Base-by-base conservation (phyloP, 2,888 invertebrate genomes). In the Tetragnatha montana region DNA sequence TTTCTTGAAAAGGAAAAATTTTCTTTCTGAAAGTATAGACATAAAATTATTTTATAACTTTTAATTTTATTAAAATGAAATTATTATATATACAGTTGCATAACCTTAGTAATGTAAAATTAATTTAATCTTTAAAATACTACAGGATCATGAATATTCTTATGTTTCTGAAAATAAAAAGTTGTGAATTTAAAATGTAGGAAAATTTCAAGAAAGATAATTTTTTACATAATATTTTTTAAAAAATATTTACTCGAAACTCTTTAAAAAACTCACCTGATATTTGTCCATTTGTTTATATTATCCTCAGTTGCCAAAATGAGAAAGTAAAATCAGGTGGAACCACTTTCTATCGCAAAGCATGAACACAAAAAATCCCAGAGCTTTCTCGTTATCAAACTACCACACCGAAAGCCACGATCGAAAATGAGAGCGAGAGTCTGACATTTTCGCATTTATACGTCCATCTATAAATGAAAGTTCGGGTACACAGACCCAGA, bases 401-500 rank as follows among this genome's bases (percentile, higher is more conserved):
- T 17, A 71, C 51, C 12, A n/a, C 4, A 7, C 19, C 35, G 17
- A 21, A 73, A 60, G 68, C n/a, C 12, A 10, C 1, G 10, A 8
- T 22, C 60, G 35, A 71, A 82, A 82, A 85, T 85, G 88, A 88
- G 71, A 79, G 70, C 69, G 50, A 35, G 35, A 81, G 71, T 35
- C 79, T 49, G 78, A 78, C 71, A 78, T 70, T 71, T 78, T 78
- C 60, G 21, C 17, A 82, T 79, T 82, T 88, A 88, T 88, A 88
- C 21, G 17, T 69, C 50, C 22, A 49, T 69, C 22, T 17, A 47
- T 69, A 87, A n/a, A 49, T 51, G n/a, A 60, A 35, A 50, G 19
- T 60, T 82, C 50, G 8, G n/a, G 78, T 82, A 76, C 75, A 80
- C 74, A 88, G 60, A 78, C 78, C 82, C 69, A 74, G 49, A 82